Percentiles rank a stretch among this genome's conserved stretches.
Evolutionary conservation across 2,888 invertebrate species (phyloP).

Genomic region (Drosophila vallismaia): DNA sequence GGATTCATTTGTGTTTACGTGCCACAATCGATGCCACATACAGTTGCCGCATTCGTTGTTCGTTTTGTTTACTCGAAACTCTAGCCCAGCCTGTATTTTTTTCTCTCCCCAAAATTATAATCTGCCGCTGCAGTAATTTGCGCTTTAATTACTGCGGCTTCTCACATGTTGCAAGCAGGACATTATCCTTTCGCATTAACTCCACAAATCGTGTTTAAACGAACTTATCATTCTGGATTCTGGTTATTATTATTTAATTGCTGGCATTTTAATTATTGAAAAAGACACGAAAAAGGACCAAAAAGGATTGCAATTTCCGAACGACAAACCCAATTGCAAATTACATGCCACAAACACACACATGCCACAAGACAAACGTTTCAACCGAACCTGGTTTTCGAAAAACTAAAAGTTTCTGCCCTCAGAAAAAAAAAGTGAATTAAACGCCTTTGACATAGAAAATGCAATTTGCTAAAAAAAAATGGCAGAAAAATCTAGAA

Average conservation of each 20-base stretch:
- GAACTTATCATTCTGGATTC: slow-evolving; percentile 70
- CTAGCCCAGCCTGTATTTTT: slow-evolving; percentile 10
- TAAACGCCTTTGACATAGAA: slow-evolving; percentile 77
- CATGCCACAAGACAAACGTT: slow-evolving; percentile 56
- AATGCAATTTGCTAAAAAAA: slow-evolving; percentile 66
- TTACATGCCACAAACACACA: slow-evolving; percentile 77
- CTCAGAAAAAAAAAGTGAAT: slow-evolving; percentile 56
- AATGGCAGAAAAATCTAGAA: neutral
- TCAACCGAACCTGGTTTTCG: slow-evolving; percentile 16
- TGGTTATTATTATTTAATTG: slow-evolving; percentile 74
- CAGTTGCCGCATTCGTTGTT: too few relatives aligned
- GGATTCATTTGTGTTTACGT: slow-evolving; percentile 40
- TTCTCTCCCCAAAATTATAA: slow-evolving; percentile 32
- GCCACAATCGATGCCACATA: slow-evolving; percentile 21
- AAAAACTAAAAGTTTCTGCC: slow-evolving; percentile 26
- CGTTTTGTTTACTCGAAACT: slow-evolving; percentile 29
- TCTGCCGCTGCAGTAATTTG: slow-evolving; percentile 50
- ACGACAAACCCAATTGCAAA: slow-evolving; percentile 57
- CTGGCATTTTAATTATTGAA: slow-evolving; percentile 72
- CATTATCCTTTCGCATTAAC: slow-evolving; percentile 42
- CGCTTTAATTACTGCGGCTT: slow-evolving; percentile 71
- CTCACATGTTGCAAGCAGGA: slow-evolving; percentile 7
- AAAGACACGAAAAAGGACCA: slow-evolving; percentile 40
- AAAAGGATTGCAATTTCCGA: slow-evolving; percentile 65
- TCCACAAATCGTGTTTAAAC: slow-evolving; percentile 72